A percentile compares a stretch with the other conserved stretches of the same genome.
These are phyloP conservation scores for Passer domesticus DNA, from an alignment of 2,113 vertebrate species.

Conservation along the genomic window DNA sequence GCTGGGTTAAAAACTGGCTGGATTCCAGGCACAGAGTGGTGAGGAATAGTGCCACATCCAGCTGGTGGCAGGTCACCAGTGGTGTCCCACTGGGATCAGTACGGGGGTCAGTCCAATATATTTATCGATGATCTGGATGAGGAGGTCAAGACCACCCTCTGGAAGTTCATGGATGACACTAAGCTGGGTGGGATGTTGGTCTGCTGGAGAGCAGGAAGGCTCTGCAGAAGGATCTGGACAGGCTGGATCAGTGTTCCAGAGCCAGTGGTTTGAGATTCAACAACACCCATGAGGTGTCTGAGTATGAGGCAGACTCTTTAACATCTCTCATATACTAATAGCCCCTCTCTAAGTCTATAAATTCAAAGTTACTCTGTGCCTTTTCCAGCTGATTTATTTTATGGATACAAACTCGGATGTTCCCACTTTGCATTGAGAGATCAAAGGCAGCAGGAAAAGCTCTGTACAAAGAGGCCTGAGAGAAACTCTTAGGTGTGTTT, in stretches of 20 bases:
- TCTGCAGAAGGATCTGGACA: background rate
- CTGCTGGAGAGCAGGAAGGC: background rate
- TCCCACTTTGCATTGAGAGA: background rate
- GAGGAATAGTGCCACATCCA: background rate
- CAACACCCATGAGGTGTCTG: background rate
- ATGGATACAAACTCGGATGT: background rate
- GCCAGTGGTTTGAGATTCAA: background rate
- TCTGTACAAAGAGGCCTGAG: accelerated
- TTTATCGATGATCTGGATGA: background rate
- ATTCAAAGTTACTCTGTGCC: background rate
- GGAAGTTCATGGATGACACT: background rate
- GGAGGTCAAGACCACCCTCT: too few species aligned
- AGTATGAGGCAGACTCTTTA: background rate
- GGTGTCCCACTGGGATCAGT: too few species aligned
- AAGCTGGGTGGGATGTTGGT: background rate
- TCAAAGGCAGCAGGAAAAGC: background rate
- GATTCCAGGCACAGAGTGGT: background rate
- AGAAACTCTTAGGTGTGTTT: background rate
- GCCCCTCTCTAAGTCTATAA: background rate
- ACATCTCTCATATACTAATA: background rate
- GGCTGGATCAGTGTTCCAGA: background rate
- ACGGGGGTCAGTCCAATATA: accelerated
- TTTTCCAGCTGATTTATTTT: background rate
- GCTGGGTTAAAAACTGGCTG: background rate
- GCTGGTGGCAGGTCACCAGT: background rate